Conservation (phyloP, 2,113 vertebrate genomes). For the Shinisaurus crocodilurus region DNA sequence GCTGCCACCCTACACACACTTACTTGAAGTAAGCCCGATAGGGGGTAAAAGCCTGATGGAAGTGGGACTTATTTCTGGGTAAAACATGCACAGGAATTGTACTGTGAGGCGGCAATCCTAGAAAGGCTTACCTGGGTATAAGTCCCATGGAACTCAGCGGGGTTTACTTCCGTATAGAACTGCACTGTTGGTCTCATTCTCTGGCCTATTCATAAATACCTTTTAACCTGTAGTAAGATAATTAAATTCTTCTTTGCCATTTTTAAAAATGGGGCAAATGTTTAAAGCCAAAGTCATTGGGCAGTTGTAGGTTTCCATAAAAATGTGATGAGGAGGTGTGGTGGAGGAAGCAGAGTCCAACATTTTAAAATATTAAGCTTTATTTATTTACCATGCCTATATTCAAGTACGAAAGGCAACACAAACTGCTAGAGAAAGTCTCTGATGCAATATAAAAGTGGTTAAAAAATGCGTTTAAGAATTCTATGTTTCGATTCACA, state of each 20-base stretch:
- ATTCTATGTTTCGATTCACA: background rate
- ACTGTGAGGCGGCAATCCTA: background rate
- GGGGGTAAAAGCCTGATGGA: background rate
- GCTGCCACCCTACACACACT: background rate
- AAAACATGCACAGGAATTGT: background rate
- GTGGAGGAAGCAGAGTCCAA: background rate
- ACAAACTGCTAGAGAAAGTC: background rate
- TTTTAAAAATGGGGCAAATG: background rate
- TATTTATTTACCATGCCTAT: background rate
- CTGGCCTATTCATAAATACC: constrained; percentile 25
- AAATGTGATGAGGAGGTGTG: too few relatives aligned
- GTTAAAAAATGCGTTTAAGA: background rate
- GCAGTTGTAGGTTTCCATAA: background rate
- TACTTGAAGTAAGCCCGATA: background rate
- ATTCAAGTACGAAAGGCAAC: background rate
- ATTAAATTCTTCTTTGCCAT: constrained; percentile 28
- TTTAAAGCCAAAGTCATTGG: constrained; percentile 16
- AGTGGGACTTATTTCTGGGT: background rate
- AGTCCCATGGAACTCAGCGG: background rate
- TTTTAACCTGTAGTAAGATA: background rate
- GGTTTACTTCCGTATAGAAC: background rate
- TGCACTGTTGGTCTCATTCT: constrained; percentile 4
- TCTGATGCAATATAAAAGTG: background rate
- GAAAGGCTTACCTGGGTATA: too few relatives aligned
- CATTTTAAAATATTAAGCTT: constrained; percentile 14